Evolutionary conservation across 2,797 vertebrate species (phyloP), one percentile per base, ranked within the genome.

Genomic region (Cephalopachus bancanus): DNA sequence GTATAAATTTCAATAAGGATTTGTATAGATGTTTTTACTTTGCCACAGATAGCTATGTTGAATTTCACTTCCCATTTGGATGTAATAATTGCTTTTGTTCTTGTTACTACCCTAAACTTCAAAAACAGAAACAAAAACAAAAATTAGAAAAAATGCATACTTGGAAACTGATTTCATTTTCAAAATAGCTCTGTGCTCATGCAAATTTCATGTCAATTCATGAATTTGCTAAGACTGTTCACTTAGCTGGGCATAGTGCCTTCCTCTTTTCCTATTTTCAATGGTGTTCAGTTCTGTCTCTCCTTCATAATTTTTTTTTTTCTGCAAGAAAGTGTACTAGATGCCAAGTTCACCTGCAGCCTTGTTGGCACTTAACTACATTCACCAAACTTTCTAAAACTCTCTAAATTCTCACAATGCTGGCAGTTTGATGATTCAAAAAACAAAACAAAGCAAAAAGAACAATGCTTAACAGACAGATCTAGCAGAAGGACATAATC

Each of bases 1-100:
- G 20, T 88, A 79, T 94, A 90, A 67, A 80, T 92, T 97, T 97
- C 92, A 93, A 94, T 83, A 88, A 88, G n/a, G 15, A 37, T 92
- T 79, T 64, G 1, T 75, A n/a, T 74, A 95, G 53, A 72, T 93
- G 11, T 91, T 69, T 95, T 37, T 19, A 93, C 17, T 92, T 72
- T 86, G 57, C 24, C 49, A 28, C 15, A 67, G n/a, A 85, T 83
- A 74, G 57, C 74, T 84, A 17, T 2, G 15, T 75, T 80, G 37
- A 22, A 86, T 74, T 96, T 96, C 85, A 67, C 33, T 88, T 84
- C 24, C 37, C 49, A 53, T 94, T 93, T 95, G 37, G 67, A 92
- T 92, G 7, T 53, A 71, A 93, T 93, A 88, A 85, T 72, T 89
- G 30, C 10, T 93, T 20, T 11, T 94, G 80, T 84, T 83, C 62